Evolutionary conservation across 2,113 vertebrate species (phyloP).

Genomic region (Seriola dumerili): DNA sequence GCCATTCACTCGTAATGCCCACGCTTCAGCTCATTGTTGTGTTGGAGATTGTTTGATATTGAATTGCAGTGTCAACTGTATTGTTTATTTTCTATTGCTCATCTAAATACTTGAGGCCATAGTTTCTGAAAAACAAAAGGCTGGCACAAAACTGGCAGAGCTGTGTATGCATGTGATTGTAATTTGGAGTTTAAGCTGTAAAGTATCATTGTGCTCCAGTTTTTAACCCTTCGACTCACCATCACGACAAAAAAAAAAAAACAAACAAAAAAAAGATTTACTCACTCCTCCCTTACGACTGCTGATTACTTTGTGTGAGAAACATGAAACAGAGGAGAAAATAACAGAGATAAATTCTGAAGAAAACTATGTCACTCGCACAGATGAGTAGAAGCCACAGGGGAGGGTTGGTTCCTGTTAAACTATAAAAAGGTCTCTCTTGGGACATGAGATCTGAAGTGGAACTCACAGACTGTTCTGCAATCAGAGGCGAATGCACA

Average conservation of each 20-base stretch:
- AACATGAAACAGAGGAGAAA: conserved; percentile 60
- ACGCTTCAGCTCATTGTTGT: conserved; percentile 48
- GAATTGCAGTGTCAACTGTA: conserved; percentile 57
- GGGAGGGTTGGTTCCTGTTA: conserved; percentile 80
- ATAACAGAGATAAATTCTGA: conserved; percentile 71
- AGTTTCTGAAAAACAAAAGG: conserved; percentile 53
- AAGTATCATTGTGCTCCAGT: conserved; percentile 46
- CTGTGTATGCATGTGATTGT: conserved; percentile 18
- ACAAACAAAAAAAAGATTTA: not conserved
- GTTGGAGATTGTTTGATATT: conserved; percentile 59
- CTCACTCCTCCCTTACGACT: conserved; percentile 19
- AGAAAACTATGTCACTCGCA: conserved; percentile 78
- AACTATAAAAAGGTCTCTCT: conserved; percentile 80
- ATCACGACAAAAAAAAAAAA: conserved; percentile 7
- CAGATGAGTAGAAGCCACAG: conserved; percentile 75
- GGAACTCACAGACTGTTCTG: conserved; percentile 78
- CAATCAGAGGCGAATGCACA: conserved; percentile 69
- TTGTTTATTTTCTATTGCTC: conserved; percentile 65
- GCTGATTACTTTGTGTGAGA: conserved; percentile 63
- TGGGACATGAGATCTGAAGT: conserved; percentile 78
- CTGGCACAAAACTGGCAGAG: conserved; percentile 37
- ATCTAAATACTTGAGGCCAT: conserved; percentile 55
- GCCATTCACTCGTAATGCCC: conserved; percentile 60
- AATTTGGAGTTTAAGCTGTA: conserved; percentile 25
- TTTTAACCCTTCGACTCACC: conserved; percentile 59